Base-by-base conservation (phyloP, 2,888 invertebrate genomes). In the Hemicrepidius hirtus region DNA sequence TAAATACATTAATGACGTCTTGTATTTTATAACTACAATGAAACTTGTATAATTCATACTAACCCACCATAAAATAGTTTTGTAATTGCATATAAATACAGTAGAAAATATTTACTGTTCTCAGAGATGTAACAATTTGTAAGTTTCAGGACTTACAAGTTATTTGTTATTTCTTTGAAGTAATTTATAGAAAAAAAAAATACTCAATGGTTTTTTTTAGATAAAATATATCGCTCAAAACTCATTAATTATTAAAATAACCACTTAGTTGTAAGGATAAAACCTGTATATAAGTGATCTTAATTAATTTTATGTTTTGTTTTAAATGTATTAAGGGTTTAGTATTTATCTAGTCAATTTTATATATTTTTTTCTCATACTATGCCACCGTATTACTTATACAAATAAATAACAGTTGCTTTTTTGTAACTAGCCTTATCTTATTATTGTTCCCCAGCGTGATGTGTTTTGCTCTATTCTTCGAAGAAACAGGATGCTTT, bases 311-410 rank as follows among this genome's bases (percentile, higher is more conserved):
- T 71, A 40, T 68, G 16, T 67, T 40, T 57, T 67, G 24, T 60
- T 41, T 70, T 73, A 70, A 60, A 46, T 63, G 40, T 70, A 67
- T 74, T 74, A 70, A 70, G 67, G 74, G 74, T 68, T 70, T 70
- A 74, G 71, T 49, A 65, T 68, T 74, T 74, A 74, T 74, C 74
- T 74, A 74, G 74, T 74, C 74, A 74, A 68, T 71, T 74, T 71
- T 21, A 62, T 70, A 66, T 60, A 12, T 68, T 50, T 32, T 65
- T 59, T 55, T 57, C n/a, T n/a, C 50, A 53, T 71, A 68, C 40
- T 68, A 68, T 49, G 68, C 68, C 69, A 68, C 73, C 62, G 62
- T 74, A 70, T 59, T 66, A 62, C 66, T 60, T 69, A 70, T 57
- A 74, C 50, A 73, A 74, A 70, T 67, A 70, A 73, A 69, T 69